These are phyloP conservation scores for Pyrgilauda ruficollis DNA, from an alignment of 2,113 vertebrate genomes.

Conservation along the genomic window DNA sequence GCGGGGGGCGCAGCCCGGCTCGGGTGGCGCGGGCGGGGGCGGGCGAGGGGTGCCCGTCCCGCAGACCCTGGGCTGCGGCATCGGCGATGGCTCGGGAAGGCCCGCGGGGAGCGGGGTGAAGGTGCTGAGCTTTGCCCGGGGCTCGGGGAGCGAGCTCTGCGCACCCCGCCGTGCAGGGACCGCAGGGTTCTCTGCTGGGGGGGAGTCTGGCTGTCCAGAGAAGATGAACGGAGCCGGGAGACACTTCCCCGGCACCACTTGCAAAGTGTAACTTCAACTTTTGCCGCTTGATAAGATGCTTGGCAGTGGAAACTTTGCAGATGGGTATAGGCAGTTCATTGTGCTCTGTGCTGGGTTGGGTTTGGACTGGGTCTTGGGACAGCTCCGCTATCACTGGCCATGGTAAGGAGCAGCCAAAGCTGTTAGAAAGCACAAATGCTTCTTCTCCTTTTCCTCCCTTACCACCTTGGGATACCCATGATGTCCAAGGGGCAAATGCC, in stretches of 20 bases:
- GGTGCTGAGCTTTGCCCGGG: background rate
- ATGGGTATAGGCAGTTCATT: accelerated
- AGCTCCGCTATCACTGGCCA: accelerated
- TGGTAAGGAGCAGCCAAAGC: background rate
- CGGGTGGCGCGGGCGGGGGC: background rate
- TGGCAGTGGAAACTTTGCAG: background rate
- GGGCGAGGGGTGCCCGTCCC: background rate
- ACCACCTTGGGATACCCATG: background rate
- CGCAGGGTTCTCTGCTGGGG: accelerated
- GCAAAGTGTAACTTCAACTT: background rate
- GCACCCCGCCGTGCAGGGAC: accelerated
- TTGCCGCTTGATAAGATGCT: background rate
- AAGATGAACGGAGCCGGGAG: background rate
- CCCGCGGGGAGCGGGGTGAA: background rate
- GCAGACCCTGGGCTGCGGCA: background rate
- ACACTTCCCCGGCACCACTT: accelerated
- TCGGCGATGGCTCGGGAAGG: background rate
- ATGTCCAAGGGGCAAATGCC: background rate
- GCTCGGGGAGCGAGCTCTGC: background rate
- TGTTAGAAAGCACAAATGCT: background rate
- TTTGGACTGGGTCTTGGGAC: background rate
- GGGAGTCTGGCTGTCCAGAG: background rate
- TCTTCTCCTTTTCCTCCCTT: background rate
- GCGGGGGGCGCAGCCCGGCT: background rate
- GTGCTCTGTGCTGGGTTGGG: background rate